phyloP scores from a whole-genome alignment of 2,113 vertebrate species.

The Casuarius casuarius region DNA sequence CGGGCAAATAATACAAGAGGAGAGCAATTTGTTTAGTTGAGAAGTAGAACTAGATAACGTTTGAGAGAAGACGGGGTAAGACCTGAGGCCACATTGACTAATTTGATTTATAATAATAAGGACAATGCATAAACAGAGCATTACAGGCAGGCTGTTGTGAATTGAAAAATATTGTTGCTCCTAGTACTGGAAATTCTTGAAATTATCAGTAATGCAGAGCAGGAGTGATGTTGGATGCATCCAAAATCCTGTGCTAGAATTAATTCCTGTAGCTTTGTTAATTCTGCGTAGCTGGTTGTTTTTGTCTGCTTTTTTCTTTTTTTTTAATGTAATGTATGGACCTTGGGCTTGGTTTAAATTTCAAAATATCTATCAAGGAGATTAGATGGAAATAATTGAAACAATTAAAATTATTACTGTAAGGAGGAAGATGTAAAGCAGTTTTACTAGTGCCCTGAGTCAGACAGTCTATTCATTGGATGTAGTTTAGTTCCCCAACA shows the following conservation, averaged over 20 bases:
- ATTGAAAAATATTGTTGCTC: neutral
- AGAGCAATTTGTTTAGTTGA: neutral
- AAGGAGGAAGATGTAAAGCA: conserved; percentile 11
- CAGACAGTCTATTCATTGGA: neutral
- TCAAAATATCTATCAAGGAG: conserved; percentile 55
- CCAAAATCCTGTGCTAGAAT: conserved; percentile 13
- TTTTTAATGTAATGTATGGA: neutral
- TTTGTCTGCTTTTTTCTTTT: neutral
- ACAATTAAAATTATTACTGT: conserved; percentile 46
- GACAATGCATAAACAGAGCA: neutral
- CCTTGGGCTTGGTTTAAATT: conserved; percentile 42
- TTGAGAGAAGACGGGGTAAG: neutral
- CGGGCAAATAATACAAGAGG: no score
- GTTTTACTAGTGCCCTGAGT: conserved; percentile 27
- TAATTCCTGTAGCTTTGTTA: conserved; percentile 22
- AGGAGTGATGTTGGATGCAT: neutral
- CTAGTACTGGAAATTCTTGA: conserved; percentile 3
- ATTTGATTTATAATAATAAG: neutral
- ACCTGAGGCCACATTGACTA: neutral
- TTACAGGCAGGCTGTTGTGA: neutral
- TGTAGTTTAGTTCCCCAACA: conserved; percentile 23
- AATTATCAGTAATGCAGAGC: neutral
- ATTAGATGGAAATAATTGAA: conserved; percentile 67
- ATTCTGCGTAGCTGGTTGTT: neutral
- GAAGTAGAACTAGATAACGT: neutral